These are phyloP conservation scores for Pyrocoelia pectoralis DNA, from an alignment of 2,888 invertebrate species.

Conservation along the genomic window DNA sequence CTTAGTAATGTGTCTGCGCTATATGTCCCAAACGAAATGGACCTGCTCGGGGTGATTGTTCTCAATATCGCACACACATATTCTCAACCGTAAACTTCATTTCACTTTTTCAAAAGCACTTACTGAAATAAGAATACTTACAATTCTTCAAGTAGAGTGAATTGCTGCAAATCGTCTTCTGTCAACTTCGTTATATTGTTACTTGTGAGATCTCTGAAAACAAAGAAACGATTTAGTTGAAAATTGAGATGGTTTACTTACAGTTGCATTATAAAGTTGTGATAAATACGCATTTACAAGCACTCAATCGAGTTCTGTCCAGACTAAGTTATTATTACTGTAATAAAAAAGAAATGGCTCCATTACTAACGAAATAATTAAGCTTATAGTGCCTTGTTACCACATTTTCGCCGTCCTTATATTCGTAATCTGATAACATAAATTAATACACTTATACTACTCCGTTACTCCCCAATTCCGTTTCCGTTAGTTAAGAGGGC, in stretches of 20 bases:
- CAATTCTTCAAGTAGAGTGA: slow-evolving; percentile 77
- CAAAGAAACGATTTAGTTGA: slow-evolving; percentile 40
- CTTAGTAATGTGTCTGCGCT: slow-evolving; percentile 50
- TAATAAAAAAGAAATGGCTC: too few species aligned
- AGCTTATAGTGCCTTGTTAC: too few species aligned
- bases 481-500: too few species aligned
- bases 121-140: slow-evolving; percentile 60
- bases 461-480: too few species aligned
- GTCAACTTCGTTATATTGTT: slow-evolving; percentile 81
- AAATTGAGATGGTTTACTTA: not conserved
- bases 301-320: not conserved
- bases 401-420: too few species aligned
- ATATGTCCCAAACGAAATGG: slow-evolving; percentile 43
- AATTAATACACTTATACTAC: too few species aligned
- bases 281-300: not conserved
- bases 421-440: too few species aligned
- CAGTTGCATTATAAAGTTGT: not conserved
- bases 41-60: slow-evolving; percentile 37
- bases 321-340: not conserved
- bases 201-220: slow-evolving; percentile 80
- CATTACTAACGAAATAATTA: too few species aligned
- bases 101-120: slow-evolving; percentile 27
- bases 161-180: slow-evolving; percentile 72
- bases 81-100: slow-evolving; percentile 22
- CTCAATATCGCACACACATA: slow-evolving; percentile 30